phyloP scores from a whole-genome alignment of 2,888 invertebrate genomes.

The Rhingia campestris region DNA sequence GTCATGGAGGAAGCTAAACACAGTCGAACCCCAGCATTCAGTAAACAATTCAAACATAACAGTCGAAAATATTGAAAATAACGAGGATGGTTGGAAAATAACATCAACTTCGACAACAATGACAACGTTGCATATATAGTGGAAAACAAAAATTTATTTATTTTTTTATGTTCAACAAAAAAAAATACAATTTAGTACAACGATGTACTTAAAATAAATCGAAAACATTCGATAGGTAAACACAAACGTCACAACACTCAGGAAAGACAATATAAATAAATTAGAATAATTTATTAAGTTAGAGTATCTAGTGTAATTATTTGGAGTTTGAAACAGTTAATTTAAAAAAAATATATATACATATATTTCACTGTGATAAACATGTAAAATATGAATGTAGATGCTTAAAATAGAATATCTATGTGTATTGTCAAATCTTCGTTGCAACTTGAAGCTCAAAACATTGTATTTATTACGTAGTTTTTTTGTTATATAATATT shows the following conservation, averaged over 20 bases:
- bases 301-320: conserved; percentile 24
- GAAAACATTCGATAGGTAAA: conserved; percentile 27
- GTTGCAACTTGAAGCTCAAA: conserved; percentile 41
- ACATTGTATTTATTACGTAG: neutral
- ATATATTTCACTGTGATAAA: conserved; percentile 55
- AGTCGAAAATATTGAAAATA: conserved; percentile 73
- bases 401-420: neutral
- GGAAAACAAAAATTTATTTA: neutral
- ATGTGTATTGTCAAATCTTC: conserved; percentile 12
- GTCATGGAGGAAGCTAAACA: conserved; percentile 77
- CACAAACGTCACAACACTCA: conserved; percentile 37
- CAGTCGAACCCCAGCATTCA: conserved; percentile 74
- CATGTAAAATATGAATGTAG: neutral
- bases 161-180: neutral
- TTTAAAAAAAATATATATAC: conserved; percentile 1
- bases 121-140: conserved; percentile 77
- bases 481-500: neutral
- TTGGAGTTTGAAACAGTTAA: conserved; percentile 41
- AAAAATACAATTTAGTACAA: conserved; percentile 13
- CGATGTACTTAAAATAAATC: neutral
- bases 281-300: conserved; percentile 12
- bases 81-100: conserved; percentile 55
- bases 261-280: conserved; percentile 40
- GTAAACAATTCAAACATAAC: conserved; percentile 52
- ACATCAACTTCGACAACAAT: conserved; percentile 76